Evolutionary conservation across 1,140 invertebrate genomes (phyloP).

Genomic region (Acromyrmex heyeri): DNA sequence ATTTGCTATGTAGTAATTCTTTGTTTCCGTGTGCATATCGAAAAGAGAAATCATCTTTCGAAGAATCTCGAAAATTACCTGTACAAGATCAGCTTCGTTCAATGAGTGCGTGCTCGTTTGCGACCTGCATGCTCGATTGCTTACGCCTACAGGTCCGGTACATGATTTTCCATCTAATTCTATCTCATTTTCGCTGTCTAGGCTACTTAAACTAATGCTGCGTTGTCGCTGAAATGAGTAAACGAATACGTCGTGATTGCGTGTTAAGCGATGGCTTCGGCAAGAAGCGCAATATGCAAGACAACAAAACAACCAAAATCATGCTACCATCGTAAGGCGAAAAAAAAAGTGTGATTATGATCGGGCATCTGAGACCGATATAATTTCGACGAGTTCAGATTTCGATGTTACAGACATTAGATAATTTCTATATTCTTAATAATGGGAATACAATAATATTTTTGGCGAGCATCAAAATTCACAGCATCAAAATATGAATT

Average conservation of each 20-base stretch:
- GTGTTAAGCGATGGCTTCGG: slow-evolving; percentile 28
- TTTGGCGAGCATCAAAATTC: slow-evolving; percentile 29
- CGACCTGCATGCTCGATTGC: slow-evolving; percentile 86
- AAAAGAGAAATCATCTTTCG: slow-evolving; percentile 5
- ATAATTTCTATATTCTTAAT: slow-evolving; percentile 2
- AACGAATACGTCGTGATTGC: slow-evolving; percentile 51
- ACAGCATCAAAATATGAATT: slow-evolving; percentile 30
- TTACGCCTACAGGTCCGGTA: slow-evolving; percentile 77
- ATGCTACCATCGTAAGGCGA: slow-evolving; percentile 52
- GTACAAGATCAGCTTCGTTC: slow-evolving; percentile 93
- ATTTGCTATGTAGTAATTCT: slow-evolving; percentile 33
- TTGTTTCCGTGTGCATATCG: neutral
- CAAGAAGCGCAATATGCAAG: slow-evolving; percentile 57
- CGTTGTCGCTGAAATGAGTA: slow-evolving; percentile 83
- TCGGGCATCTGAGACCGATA: slow-evolving; percentile 15
- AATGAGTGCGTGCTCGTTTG: slow-evolving; percentile 93
- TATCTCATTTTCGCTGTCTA: slow-evolving; percentile 87
- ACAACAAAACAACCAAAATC: slow-evolving; percentile 48
- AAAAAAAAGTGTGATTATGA: slow-evolving; percentile 5
- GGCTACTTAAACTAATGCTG: slow-evolving; percentile 87
- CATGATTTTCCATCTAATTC: slow-evolving; percentile 84
- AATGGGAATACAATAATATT: neutral
- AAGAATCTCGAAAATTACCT: slow-evolving; percentile 86
- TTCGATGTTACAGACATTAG: neutral
- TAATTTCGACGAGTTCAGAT: slow-evolving; percentile 40